Conservation (phyloP, 1,140 invertebrate genomes). For the Bilobella aurantiaca region DNA sequence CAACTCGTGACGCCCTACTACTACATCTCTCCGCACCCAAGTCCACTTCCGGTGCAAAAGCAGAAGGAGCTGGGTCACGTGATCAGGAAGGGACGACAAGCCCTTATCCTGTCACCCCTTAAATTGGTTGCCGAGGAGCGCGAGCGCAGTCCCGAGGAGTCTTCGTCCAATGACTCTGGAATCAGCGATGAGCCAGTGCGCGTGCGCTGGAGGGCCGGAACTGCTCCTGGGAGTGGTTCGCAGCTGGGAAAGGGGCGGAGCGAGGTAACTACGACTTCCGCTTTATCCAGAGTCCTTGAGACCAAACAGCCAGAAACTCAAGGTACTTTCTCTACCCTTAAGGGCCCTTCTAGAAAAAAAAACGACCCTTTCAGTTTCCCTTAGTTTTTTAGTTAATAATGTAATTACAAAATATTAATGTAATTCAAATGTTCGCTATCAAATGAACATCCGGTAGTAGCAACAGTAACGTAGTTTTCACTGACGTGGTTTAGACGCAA, state of each 20-base stretch:
- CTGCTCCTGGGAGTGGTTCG: background rate
- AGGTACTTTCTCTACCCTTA: background rate
- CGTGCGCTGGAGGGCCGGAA: background rate
- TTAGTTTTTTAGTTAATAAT: background rate
- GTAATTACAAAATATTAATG: too few species aligned
- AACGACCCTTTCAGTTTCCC: background rate
- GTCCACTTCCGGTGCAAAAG: background rate
- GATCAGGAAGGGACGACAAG: background rate
- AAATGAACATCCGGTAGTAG: too few species aligned
- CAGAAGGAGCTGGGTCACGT: conserved; percentile 14
- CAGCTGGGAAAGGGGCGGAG: background rate
- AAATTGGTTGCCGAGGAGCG: background rate
- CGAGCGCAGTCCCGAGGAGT: conserved; percentile 28
- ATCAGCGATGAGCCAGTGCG: conserved; percentile 34
- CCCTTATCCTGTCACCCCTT: background rate
- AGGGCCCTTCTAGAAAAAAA: background rate
- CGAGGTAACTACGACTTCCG: conserved; percentile 1
- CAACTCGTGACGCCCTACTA: conserved; percentile 33
- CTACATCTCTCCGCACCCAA: conserved; percentile 22
- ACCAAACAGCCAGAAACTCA: background rate
- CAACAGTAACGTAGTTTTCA: too few species aligned
- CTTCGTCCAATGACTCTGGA: conserved; percentile 30
- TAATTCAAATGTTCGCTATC: too few species aligned
- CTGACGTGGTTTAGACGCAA: too few species aligned
- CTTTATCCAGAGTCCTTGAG: background rate